Evolutionary conservation across 1,140 invertebrate genomes (phyloP), one percentile per base, ranked within the genome.

Genomic region (Laodelphax striatellus): DNA sequence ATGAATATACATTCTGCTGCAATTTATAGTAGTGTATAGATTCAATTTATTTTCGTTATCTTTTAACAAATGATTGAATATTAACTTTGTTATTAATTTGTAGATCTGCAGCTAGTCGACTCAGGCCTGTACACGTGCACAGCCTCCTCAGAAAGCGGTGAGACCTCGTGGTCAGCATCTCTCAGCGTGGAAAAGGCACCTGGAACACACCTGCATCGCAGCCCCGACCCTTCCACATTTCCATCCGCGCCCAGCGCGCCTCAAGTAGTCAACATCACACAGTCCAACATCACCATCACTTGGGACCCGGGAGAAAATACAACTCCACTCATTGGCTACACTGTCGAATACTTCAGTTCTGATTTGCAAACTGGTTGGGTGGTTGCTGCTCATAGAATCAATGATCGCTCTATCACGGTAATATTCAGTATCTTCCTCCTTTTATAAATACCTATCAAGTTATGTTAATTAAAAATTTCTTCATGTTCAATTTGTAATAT

Each of bases 271-370:
- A 94, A 94, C 70, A 80, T 85, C 1, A 89, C 87, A 0, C 83
- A 86, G 66, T 86, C 80, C 6, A 83, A 82, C 42, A 80, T 95
- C 10, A 88, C 87, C 2, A 72, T 97, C 22, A 81, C 85, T 0
- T 97, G 94, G 94, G 66, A 81, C 75, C 46, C 75, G 75, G 46
- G 46, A 17, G 46, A 50, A 17, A 50, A 50, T 17, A 17, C 46
- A 4, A 79, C 59, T n/a, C 76, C 74, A 5, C 73, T 63, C n/a
- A 72, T 76, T 63, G 86, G 86, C 14, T 94, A 92, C 71, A 86
- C 85, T 17, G 80, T 94, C 10, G 90, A 94, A 71, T 90, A 90
- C 66, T 93, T 88, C 72, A 92, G 90, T 73, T 84, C 83, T 10
- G 87, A 89, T 70, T 70, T 87, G 11, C 83, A 86, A 65, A 85